These are phyloP conservation scores for Sapayoa aenigma DNA, from an alignment of 2,113 vertebrate species.

Conservation along the genomic window DNA sequence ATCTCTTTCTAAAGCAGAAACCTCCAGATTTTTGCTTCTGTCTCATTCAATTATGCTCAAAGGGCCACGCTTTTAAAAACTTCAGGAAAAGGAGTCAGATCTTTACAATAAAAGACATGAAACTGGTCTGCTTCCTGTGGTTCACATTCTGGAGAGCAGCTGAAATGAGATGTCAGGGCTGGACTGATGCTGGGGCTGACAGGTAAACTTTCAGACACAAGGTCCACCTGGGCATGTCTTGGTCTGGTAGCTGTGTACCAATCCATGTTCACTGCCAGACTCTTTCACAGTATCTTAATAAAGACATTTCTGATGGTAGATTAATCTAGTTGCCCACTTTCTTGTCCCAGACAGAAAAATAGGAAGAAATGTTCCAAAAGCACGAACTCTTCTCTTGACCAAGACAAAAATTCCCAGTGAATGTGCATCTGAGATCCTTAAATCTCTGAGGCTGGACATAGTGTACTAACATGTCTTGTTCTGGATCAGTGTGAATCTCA, in stretches of 20 bases:
- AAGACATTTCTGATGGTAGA: not conserved
- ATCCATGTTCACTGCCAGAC: not conserved
- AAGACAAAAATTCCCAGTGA: not conserved
- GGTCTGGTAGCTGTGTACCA: not conserved
- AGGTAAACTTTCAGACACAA: not conserved
- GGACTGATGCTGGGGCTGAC: not conserved
- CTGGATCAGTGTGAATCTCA: not conserved
- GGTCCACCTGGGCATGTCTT: not conserved
- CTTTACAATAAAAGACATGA: not conserved
- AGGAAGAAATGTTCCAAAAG: not conserved
- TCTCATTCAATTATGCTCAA: conserved; percentile 40
- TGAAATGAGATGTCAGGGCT: not conserved
- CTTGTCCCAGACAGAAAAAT: not conserved
- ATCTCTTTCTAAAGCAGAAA: conserved; percentile 15
- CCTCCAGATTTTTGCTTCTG: conserved; percentile 27
- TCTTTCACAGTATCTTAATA: not conserved
- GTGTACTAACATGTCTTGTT: not conserved
- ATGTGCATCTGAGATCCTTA: not conserved
- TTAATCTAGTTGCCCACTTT: not conserved
- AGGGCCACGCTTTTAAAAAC: not conserved
- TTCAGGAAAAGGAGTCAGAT: conserved; percentile 14
- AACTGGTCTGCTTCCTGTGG: not conserved
- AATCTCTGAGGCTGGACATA: not conserved
- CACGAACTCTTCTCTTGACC: rapidly evolving
- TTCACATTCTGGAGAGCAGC: not conserved